Base-by-base conservation (phyloP, 1,140 invertebrate species). In the Patella vulgata region DNA sequence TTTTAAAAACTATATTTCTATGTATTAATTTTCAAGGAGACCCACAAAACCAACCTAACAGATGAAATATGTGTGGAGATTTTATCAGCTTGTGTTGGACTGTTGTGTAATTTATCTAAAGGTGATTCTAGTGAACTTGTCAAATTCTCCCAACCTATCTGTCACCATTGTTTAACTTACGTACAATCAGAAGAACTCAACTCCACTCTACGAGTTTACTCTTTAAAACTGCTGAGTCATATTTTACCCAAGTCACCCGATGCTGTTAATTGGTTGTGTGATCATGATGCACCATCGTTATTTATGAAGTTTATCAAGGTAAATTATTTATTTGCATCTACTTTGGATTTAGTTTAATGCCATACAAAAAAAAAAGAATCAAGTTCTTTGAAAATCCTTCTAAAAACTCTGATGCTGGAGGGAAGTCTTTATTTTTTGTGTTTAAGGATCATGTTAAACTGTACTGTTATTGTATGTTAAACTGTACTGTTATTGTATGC, bases 271-370 rank as follows among this genome's bases (percentile, higher is more conserved):
- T 71, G 64, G 62, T 39, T 70, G 12, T 69, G 71, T 66, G 59
- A 66, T 3, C 54, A 69, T 30, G 59, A 54, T 6, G 71, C 66
- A 12, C 53, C 59, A 5, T 47, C 63, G 27, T 17, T 69, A 6
- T 55, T 75, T n/a, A 27, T 75, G 14, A 52, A 66, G 9, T 59
- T 62, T 52, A 47, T 73, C 11, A 67, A 71, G 67, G 73, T 72
- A 50, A 43, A 53, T 30, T 42, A 2, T 9, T 23, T 27, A 33
- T 51, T 19, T 42, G 17, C 2, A 25, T 39, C 17, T 11, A 59
- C 39, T 25, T 14, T 51, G 25, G 31, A 2, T 51, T 27, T n/a
- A n/a, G n/a, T n/a, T n/a, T n/a, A n/a, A n/a, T n/a, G n/a, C n/a
- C n/a, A n/a, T n/a, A n/a, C n/a, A n/a, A n/a, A n/a, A n/a, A n/a